Conservation (phyloP, 2,113 vertebrate genomes). For the Erythrocercus mccallii region DNA sequence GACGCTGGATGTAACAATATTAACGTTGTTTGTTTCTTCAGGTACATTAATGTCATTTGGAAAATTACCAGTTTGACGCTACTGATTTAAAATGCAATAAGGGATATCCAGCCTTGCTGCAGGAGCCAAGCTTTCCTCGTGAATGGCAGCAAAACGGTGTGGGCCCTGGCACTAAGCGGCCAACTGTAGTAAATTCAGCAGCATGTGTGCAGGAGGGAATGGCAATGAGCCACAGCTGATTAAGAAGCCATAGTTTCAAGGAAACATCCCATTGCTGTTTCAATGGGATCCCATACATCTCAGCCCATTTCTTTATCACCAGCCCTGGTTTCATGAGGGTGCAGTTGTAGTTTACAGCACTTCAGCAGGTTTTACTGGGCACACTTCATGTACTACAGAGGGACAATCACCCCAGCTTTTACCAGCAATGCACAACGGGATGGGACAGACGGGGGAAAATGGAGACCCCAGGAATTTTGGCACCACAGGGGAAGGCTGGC, state of each 20-base stretch:
- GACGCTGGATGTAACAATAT: neutral
- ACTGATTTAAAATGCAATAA: constrained; percentile 60
- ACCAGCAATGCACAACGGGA: fast-evolving
- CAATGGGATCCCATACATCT: neutral
- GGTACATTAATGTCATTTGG: neutral
- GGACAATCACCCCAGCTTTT: neutral
- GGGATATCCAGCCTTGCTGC: neutral
- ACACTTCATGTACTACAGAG: neutral
- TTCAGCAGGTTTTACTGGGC: neutral
- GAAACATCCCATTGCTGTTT: neutral
- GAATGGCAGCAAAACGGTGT: neutral
- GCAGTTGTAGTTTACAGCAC: neutral
- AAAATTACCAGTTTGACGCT: neutral
- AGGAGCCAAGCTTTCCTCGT: neutral
- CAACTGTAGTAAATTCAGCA: constrained; percentile 5
- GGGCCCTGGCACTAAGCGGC: neutral
- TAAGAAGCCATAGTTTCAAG: neutral
- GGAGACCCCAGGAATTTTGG: neutral
- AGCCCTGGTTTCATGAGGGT: neutral
- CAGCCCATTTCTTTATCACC: neutral
- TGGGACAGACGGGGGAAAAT: fast-evolving
- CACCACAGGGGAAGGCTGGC: neutral
- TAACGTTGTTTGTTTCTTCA: constrained; percentile 17
- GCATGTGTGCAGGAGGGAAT: neutral
- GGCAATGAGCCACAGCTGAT: constrained; percentile 45